Conservation (phyloP, 2,888 invertebrate genomes). For the Chaetoderma sp. region DNA sequence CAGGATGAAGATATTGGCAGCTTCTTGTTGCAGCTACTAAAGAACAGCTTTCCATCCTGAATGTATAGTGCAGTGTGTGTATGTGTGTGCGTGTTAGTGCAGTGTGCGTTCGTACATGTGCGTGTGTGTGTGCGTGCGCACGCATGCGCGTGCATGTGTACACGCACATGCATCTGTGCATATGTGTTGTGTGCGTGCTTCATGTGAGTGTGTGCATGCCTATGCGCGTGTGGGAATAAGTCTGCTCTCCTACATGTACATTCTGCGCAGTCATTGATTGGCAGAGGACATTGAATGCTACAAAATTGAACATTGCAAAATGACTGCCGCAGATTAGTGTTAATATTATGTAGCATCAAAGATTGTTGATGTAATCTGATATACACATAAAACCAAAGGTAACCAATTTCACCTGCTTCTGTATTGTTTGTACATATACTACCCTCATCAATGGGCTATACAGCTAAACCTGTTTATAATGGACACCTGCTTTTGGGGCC, state of each 20-base stretch:
- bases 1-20: conserved; percentile 96
- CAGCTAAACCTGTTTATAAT: too few species aligned
- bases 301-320: neutral
- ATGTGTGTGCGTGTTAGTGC: neutral
- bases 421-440: too few species aligned
- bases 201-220: neutral
- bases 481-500: too few species aligned
- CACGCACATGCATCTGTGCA: neutral
- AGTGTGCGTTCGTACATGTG: neutral
- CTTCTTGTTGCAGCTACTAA: conserved; percentile 79
- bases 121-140: neutral
- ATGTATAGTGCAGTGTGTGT: too few species aligned
- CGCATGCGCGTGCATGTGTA: neutral
- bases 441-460: too few species aligned
- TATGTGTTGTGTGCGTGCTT: neutral
- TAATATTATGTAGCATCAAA: too few species aligned
- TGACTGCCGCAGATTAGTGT: too few species aligned
- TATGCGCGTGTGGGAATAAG: neutral
- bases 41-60: conserved; percentile 38
- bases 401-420: too few species aligned
- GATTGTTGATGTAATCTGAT: too few species aligned
- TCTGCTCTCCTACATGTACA: neutral
- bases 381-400: too few species aligned
- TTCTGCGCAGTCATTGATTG: neutral
- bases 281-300: neutral